These are phyloP conservation scores for Zaprionus lineosus DNA, from an alignment of 2,888 invertebrate species.

Conservation along the genomic window DNA sequence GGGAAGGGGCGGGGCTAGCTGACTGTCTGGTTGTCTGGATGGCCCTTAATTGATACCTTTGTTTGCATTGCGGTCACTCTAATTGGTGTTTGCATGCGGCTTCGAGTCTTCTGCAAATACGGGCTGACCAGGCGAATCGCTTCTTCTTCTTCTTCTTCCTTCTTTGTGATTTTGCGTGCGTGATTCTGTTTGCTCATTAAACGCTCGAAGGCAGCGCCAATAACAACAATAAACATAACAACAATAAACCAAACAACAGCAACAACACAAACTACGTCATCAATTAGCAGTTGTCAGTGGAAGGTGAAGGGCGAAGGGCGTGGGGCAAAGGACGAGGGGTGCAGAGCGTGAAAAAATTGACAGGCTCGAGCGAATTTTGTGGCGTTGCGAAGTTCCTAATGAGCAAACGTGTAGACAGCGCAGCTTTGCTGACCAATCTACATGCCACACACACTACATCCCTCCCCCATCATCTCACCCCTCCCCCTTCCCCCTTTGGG, in stretches of 20 bases:
- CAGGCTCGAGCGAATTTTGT: conserved; percentile 41
- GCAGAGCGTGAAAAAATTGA: conserved; percentile 72
- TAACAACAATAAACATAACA: conserved; percentile 6
- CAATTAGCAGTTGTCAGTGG: conserved; percentile 68
- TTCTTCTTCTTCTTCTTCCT: no score
- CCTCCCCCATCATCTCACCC: no score
- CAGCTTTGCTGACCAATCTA: conserved; percentile 28
- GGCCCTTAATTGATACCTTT: conserved; percentile 74
- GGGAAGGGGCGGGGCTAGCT: background rate
- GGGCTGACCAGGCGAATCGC: conserved; percentile 62
- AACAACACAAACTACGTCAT: conserved; percentile 51
- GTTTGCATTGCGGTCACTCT: conserved; percentile 76
- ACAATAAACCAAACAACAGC: conserved; percentile 9
- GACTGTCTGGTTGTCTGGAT: conserved; percentile 29
- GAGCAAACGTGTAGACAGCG: conserved; percentile 59
- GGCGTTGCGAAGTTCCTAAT: conserved; percentile 51
- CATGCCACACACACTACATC: no score
- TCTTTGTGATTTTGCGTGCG: conserved; percentile 78
- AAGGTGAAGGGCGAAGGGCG: no score
- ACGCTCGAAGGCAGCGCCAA: conserved; percentile 59
- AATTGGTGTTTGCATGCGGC: conserved; percentile 79
- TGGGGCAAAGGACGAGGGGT: conserved; percentile 2
- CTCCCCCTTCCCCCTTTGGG: background rate
- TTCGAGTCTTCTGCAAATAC: conserved; percentile 73
- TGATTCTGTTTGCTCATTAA: conserved; percentile 78